These are phyloP conservation scores for Panzeria rudis DNA, from an alignment of 2,888 invertebrate genomes.

Conservation along the genomic window DNA sequence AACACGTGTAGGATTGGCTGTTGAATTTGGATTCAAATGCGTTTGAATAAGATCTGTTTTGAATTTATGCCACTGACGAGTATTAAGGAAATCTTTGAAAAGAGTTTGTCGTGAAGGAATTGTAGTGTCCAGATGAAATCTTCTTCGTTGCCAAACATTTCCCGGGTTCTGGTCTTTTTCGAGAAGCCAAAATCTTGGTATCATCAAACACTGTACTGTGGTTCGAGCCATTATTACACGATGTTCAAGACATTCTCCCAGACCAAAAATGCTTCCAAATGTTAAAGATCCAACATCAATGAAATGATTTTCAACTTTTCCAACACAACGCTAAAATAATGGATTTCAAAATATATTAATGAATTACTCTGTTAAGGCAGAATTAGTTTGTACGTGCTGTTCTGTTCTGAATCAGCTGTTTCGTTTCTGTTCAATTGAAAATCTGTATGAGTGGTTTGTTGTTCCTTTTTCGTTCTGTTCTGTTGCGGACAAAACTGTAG, in stretches of 20 bases:
- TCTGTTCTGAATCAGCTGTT: no score
- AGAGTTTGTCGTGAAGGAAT: slow-evolving; percentile 80
- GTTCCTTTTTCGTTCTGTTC: no score
- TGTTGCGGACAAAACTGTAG: no score
- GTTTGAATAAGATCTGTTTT: slow-evolving; percentile 77
- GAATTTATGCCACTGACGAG: slow-evolving; percentile 80
- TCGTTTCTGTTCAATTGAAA: no score
- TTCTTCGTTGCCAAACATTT: slow-evolving; percentile 82
- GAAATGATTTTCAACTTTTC: slow-evolving; percentile 78
- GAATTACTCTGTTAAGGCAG: no score
- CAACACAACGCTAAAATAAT: slow-evolving; percentile 35
- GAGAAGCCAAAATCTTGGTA: slow-evolving; percentile 89
- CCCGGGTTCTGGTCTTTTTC: slow-evolving; percentile 84
- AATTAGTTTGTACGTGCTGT: no score
- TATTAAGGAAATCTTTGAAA: slow-evolving; percentile 78
- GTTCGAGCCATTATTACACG: slow-evolving; percentile 88
- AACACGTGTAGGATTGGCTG: slow-evolving; percentile 75
- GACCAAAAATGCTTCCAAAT: slow-evolving; percentile 85
- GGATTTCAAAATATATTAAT: neutral
- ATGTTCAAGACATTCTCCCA: slow-evolving; percentile 88
- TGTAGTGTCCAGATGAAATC: slow-evolving; percentile 79
- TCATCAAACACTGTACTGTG: slow-evolving; percentile 87
- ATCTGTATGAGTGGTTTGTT: no score
- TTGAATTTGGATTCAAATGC: slow-evolving; percentile 67
- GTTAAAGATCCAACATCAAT: slow-evolving; percentile 81